Evolutionary conservation across 2,888 invertebrate species (phyloP), one percentile per base, ranked within the genome.

Genomic region (Nymphalis c-album): DNA sequence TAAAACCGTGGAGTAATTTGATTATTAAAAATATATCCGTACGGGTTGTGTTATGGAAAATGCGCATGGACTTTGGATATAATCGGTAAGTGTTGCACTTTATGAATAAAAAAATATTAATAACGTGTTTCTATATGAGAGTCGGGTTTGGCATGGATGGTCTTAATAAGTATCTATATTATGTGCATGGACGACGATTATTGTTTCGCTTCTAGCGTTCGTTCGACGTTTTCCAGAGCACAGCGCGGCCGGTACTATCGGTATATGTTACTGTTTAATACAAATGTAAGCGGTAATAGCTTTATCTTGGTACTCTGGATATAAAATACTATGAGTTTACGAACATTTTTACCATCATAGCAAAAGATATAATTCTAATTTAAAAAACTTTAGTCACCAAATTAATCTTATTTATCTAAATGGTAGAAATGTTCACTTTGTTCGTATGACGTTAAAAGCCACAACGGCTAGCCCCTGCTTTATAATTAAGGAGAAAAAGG

Each of bases 11-110:
- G 53, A 58, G 20, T 64, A 70, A 64, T 35, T 40, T 58, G 18
- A 63, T 50, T 47, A 47, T 60, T 71, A 79, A 81, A 81, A 82
- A 85, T 64, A 64, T 88, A 87, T 87, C 85, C 87, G 85, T 80
- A 75, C 83, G 84, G 87, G 82, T 80, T 87, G 90, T 91, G 89
- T 87, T 85, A 80, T 87, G 91, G 91, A 89, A 90, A 89, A 86
- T 86, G 77, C 80, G 90, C 89, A 89, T 90, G 90, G 75, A 73
- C 77, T 77, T 77, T 78, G 78, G 71, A 69, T 77, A 74, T 76
- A 68, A 62, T 16, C 77, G 88, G 88, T 88, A 86, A 89, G 88
- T 90, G 78, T 83, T 77, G 80, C 80, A 83, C 79, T 80, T 70
- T 73, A 74, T 78, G 74, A 71, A 73, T 72, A 73, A 77, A 73